Base-by-base conservation (phyloP, 1,140 invertebrate genomes). In the Glomeris maerens region DNA sequence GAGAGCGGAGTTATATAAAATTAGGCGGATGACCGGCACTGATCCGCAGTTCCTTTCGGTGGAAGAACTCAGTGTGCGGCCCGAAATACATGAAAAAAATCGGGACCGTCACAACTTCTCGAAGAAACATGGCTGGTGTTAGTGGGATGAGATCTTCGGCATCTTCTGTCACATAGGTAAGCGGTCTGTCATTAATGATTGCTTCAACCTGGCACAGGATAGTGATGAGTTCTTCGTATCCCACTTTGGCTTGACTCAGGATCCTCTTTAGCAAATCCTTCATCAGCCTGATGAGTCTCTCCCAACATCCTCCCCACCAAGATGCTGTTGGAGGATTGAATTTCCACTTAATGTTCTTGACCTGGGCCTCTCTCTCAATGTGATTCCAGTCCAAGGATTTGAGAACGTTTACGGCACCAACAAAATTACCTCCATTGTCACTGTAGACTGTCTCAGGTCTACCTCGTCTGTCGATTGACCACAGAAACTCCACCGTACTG, bases 351-450 rank as follows among this genome's bases (percentile, higher is more conserved):
- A 63, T 65, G 4, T 50, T 27, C 7, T 50, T 49, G 13, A 46
- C 28, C 17, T 25, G 40, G 27, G 59, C 26, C 25, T 40, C 23
- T 3, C 36, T 17, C 17, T 3, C 21, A 4, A 14, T 1, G 14
- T 1, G 27, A 2, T 21, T 7, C 26, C 14, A 26, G n/a, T 7
- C 7, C 20, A 45, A 29, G 17, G 27, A 27, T 25, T 23, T 41
- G 7, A 55, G 14, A 17, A 39, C 36, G 26, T 46, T 23, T 28
- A 48, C 55, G 10, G 44, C 27, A 1, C 50, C 28, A 10, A 31
- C 22, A 46, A 69, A 66, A 54, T 65, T 65, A 2, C 58, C 63
- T 0, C 58, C 65, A 41, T 67, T 66, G 41, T 66, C 63, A 21
- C 52, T 57, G 28, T 42, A 53, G 2, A 62, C 57, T 14, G 54